Evolutionary conservation across 2,888 invertebrate species (phyloP).

Genomic region (Tigriopus californicus): DNA sequence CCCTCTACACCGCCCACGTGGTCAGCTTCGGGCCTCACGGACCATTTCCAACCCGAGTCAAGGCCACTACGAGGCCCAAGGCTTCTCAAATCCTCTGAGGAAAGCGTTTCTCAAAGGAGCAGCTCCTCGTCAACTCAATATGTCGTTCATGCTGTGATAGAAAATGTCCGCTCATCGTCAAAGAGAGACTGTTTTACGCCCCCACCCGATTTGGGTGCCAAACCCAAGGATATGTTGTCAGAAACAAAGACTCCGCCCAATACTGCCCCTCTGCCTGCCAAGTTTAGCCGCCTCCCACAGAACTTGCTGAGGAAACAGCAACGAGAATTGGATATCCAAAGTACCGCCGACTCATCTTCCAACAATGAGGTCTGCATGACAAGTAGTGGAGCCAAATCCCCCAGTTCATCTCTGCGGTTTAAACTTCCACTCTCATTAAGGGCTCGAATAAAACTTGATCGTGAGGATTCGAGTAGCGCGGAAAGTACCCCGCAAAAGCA

Average conservation of each 20-base stretch:
- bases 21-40: background rate
- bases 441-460: background rate
- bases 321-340: background rate
- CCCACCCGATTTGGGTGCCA: too few relatives aligned
- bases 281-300: slow-evolving; percentile 38
- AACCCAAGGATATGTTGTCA: background rate
- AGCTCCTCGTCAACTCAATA: too few relatives aligned
- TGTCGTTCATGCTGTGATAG: too few relatives aligned
- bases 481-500: slow-evolving; percentile 11
- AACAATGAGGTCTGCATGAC: background rate
- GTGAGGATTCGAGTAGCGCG: slow-evolving; percentile 10
- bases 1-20: background rate
- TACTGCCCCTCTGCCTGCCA: slow-evolving; percentile 59
- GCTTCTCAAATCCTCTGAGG: background rate
- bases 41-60: background rate
- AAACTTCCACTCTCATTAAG: background rate
- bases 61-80: background rate
- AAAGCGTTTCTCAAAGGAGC: background rate
- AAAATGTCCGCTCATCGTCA: too few relatives aligned
- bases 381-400: background rate
- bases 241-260: slow-evolving; percentile 45
- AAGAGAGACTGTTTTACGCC: too few relatives aligned
- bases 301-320: background rate
- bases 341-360: background rate
- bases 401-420: background rate